Evolutionary conservation across 53 echinoderm and acorn worm genomes (phyloP), one percentile per base, ranked within the genome.

Genomic region (Patiria pectinifera): DNA sequence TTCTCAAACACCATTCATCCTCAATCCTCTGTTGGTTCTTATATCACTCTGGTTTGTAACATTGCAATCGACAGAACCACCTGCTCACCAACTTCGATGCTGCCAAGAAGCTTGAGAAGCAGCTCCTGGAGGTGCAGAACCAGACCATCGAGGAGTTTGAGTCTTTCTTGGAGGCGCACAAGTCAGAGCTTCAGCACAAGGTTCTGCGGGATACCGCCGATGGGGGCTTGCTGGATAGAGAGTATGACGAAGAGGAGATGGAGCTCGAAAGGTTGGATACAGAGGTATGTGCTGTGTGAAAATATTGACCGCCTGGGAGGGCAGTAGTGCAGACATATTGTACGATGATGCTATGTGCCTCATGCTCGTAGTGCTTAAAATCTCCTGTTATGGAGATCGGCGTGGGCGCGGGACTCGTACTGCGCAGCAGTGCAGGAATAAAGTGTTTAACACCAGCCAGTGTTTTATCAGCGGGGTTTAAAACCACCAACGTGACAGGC

Each of bases 141-240:
- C 95, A 96, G 83, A 97, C 95, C 62, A 98, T 98, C 3, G 96
- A 96, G 83, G 98, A 97, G 91, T 98, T 94, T 95, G 98, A 98
- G 76, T 92, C 96, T 10, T 98, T 91, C 84, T 21, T 95, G 86
- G 98, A 98, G 81, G 92, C 85, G 11, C 98, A 98, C 90, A 94
- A 96, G 43, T 47, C 76, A 2, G 95, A 89, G 47, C 93, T 98
- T 22, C 93, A 95, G 89, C 89, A 77, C 62, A 91, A 89, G 87
- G 86, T 94, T 48, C 85, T 96, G 80, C 91, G 85, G 77, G 97
- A 95, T 0, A 72, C 48, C 16, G 81, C 80, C 53, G 94, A 94
- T 21, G 84, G 48, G 7, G 83, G 85, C 70, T 23, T 85, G 24
- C 75, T 79, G 18, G 94, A 93, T 18, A 47, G 83, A 13, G 63